phyloP scores from a whole-genome alignment of 2,113 vertebrate species.

The Zapornia atra region DNA sequence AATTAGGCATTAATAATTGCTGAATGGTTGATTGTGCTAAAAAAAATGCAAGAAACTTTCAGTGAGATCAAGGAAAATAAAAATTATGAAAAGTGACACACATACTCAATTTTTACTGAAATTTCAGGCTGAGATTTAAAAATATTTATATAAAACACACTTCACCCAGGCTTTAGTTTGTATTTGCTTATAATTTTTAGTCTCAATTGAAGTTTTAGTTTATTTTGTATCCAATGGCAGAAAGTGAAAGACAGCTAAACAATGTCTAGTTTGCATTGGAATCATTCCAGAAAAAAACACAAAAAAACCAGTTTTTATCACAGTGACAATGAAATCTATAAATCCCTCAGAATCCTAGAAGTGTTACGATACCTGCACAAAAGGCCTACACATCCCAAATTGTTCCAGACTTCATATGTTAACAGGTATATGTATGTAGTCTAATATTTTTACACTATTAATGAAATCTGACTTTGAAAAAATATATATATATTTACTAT shows the following conservation, averaged over 20 bases:
- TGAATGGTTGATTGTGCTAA: not conserved
- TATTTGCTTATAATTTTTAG: not conserved
- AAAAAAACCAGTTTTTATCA: not conserved
- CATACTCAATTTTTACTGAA: not conserved
- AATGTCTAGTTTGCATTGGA: not conserved
- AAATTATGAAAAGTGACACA: not conserved
- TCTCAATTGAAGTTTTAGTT: not conserved
- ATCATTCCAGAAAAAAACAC: not conserved
- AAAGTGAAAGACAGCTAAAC: not conserved
- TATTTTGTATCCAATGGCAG: not conserved
- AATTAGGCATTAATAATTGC: constrained; percentile 13
- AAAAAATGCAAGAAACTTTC: not conserved
- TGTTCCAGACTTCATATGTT: not conserved
- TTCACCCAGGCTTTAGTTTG: not conserved
- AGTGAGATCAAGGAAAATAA: not conserved
- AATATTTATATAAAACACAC: fast-evolving
- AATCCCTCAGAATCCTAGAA: not conserved
- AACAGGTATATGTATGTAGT: not conserved
- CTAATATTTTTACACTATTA: not conserved
- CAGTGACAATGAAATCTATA: not conserved
- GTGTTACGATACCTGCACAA: not conserved
- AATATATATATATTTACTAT: too few relatives aligned
- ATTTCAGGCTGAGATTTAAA: not conserved
- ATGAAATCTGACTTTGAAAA: not conserved
- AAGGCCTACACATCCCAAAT: fast-evolving